Evolutionary conservation across 2,113 vertebrate genomes (phyloP).

Genomic region (Gymnobelideus leadbeateri): DNA sequence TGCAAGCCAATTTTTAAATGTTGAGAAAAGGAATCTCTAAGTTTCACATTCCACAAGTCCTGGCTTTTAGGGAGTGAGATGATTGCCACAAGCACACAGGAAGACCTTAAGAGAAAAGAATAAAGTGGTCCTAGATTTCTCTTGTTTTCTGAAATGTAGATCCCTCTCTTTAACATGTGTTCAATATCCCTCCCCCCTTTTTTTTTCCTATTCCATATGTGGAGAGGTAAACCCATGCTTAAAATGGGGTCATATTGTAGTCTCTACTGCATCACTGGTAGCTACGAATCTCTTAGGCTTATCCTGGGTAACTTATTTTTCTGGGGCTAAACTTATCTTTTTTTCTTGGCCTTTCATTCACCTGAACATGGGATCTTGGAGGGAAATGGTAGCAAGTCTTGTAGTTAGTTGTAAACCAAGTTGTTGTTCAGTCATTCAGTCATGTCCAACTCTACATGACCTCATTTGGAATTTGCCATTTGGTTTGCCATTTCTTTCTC

Average conservation of each 20-base stretch:
- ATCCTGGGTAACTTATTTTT: neutral
- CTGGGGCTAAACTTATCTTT: neutral
- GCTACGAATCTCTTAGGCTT: neutral
- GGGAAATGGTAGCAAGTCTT: neutral
- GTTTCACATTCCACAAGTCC: slow-evolving; percentile 61
- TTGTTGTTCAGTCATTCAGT: neutral
- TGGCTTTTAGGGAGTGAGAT: slow-evolving; percentile 27
- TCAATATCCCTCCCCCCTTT: slow-evolving; percentile 17
- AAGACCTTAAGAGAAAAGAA: neutral
- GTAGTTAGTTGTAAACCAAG: neutral
- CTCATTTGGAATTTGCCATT: too few relatives aligned
- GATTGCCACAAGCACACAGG: neutral
- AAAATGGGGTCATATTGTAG: neutral
- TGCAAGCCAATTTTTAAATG: slow-evolving; percentile 55
- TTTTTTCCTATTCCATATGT: neutral
- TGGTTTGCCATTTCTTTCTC: neutral
- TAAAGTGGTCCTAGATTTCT: slow-evolving; percentile 25
- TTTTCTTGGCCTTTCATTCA: neutral
- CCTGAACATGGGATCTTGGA: neutral
- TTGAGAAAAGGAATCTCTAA: slow-evolving; percentile 56
- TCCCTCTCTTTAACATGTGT: neutral
- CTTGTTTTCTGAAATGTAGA: slow-evolving; percentile 54
- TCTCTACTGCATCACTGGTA: neutral
- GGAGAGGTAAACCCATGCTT: neutral
- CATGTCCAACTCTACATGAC: neutral